These are phyloP conservation scores for Hemitrygon akajei DNA, from an alignment of 2,797 vertebrate genomes.

Conservation along the genomic window DNA sequence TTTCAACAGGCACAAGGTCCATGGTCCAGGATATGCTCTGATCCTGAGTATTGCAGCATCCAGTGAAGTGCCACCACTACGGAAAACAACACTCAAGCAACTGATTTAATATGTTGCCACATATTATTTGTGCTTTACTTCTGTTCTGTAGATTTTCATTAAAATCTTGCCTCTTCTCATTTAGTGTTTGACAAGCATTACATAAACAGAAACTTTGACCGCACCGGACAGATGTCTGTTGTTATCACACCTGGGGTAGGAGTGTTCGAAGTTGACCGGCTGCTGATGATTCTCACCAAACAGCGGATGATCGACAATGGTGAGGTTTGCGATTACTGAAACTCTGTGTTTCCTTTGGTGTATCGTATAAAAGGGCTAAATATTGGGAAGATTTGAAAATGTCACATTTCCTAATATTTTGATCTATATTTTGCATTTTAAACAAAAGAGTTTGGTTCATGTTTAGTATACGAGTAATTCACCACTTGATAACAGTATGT, in stretches of 20 bases:
- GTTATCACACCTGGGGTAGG: conserved; percentile 94
- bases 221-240: conserved; percentile 95
- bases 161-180: conserved; percentile 33
- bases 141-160: not conserved
- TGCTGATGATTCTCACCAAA: conserved; percentile 96
- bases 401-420: not conserved
- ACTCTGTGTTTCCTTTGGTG: not conserved
- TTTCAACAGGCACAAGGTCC: not conserved
- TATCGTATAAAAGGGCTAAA: not conserved
- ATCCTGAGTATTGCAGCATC: no score
- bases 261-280: conserved; percentile 92
- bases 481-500: not conserved
- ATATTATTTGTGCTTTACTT: not conserved
- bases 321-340: conserved; percentile 46
- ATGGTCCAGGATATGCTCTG: not conserved
- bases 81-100: not conserved
- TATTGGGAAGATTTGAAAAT: not conserved
- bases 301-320: conserved; percentile 98
- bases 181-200: conserved; percentile 97
- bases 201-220: conserved; percentile 97
- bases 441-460: not conserved
- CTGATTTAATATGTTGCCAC: not conserved
- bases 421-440: not conserved
- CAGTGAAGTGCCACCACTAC: not conserved
- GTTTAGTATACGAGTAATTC: not conserved